Evolutionary conservation across 2,113 vertebrate genomes (phyloP), one percentile per base, ranked within the genome.

Genomic region (Thymallus thymallus): DNA sequence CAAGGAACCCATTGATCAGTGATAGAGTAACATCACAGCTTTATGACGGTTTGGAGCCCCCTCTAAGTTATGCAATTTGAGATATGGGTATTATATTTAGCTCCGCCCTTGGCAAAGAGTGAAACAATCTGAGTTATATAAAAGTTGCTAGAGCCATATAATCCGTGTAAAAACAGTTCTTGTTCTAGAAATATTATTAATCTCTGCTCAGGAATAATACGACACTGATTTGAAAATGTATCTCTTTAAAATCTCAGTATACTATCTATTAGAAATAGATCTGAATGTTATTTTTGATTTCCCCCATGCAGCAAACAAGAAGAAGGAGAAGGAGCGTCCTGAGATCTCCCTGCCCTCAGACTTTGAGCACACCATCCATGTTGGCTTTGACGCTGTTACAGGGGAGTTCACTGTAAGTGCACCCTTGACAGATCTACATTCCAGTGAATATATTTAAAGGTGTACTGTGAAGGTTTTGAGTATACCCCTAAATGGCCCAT

Each of bases 331-430:
- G 86, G 98, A 99, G 63, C 95, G 98, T 79, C 98, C 98, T 18
- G 97, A 99, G 93, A 99, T 99, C 84, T 99, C 98, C 80, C 95
- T 99, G 81, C 98, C 98, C 71, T 99, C 98, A 77, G 98, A 99
- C 93, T 99, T 99, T 84, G 98, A 99, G 82, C 98, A 99, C 89
- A 99, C 98, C 60, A 98, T 99, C 89, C 98, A 99, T 63, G 98
- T 99, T 68, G 98, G 98, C 86, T 99, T 99, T 84, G 97, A 99
- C 82, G 97, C 97, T 0, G 95, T 99, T 86, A 99, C 98, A 24
- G 98, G 98, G 91, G 97, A 99, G 89, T 99, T 99, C 92, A 99
- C 98, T 80, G 98, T 99, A 92, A 96, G 93, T 51, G 51, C 77
- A 32, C 18, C 32, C 67, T 78, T 78, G 78, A 70, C 82, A 24